A percentile compares a stretch with the other conserved stretches of the same genome.
phyloP scores from a whole-genome alignment of 2,797 vertebrate genomes.

The Xenentodon cancila region DNA sequence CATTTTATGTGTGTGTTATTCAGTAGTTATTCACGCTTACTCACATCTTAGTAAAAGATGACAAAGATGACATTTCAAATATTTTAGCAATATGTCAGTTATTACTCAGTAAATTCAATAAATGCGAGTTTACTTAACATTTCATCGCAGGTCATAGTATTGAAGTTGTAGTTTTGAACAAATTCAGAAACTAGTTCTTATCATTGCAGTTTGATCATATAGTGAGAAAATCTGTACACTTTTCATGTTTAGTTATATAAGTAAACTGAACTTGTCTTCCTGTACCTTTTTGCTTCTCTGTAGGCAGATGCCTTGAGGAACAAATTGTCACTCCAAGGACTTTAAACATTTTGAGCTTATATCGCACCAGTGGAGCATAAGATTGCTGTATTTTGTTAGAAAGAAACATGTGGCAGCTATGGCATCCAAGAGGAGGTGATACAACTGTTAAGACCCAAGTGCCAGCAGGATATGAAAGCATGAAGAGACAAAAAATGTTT shows the following conservation, averaged over 20 bases:
- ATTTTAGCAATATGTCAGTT: background rate
- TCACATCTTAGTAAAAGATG: background rate
- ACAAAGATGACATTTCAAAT: background rate
- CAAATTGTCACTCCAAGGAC: background rate
- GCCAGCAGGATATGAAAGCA: background rate
- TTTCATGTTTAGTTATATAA: background rate
- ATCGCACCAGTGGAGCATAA: background rate
- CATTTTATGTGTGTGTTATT: background rate
- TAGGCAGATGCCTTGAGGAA: slow-evolving; percentile 27
- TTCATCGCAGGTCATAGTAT: background rate
- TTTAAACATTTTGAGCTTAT: background rate
- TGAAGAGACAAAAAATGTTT: background rate
- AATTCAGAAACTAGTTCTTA: no score
- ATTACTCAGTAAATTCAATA: no score
- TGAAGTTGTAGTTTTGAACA: no score
- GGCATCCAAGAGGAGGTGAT: background rate
- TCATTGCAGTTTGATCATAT: no score
- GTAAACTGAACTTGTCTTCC: background rate
- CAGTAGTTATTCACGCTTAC: background rate
- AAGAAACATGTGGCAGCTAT: background rate
- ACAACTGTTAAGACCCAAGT: background rate
- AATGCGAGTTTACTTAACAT: no score
- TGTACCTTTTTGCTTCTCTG: background rate
- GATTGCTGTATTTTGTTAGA: background rate
- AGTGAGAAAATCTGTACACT: no score